phyloP scores from a whole-genome alignment of 2,888 invertebrate species.

The Hemaris fuciformis region DNA sequence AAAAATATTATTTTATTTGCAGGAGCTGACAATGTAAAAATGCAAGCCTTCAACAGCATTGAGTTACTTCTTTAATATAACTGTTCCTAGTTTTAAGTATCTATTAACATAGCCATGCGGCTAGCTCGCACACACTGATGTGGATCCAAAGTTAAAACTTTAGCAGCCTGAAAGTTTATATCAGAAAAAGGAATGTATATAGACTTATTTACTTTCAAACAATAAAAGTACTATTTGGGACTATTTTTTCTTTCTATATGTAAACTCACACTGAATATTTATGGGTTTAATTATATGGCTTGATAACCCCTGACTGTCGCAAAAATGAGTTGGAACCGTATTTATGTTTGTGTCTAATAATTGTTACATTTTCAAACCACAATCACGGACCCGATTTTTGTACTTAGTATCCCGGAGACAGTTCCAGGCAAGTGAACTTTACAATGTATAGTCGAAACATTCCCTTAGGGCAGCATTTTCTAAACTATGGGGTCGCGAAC shows the following conservation, averaged over 20 bases:
- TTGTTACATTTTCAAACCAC: no score
- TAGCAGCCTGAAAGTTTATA: slow-evolving; percentile 16
- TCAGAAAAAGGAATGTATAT: slow-evolving; percentile 56
- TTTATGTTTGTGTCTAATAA: no score
- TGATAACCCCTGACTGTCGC: no score
- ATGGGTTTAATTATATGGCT: no score
- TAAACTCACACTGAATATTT: no score
- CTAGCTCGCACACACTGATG: slow-evolving; percentile 3
- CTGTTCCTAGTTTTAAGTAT: slow-evolving; percentile 60
- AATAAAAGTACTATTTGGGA: slow-evolving; percentile 28
- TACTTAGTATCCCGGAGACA: no score
- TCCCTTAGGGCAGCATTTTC: no score
- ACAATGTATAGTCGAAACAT: no score
- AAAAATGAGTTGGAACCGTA: no score
- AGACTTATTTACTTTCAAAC: slow-evolving; percentile 53
- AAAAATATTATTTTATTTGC: slow-evolving; percentile 34
- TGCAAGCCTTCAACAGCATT: slow-evolving; percentile 44
- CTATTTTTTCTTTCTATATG: slow-evolving; percentile 21
- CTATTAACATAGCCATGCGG: slow-evolving; percentile 27
- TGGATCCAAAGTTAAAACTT: background rate
- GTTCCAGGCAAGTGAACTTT: no score
- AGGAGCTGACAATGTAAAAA: slow-evolving; percentile 82
- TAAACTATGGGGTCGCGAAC: no score
- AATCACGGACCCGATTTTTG: no score
- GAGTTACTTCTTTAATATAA: slow-evolving; percentile 23